phyloP scores from a whole-genome alignment of 2,888 invertebrate genomes.

The Poecilobothrus nobilitatus region DNA sequence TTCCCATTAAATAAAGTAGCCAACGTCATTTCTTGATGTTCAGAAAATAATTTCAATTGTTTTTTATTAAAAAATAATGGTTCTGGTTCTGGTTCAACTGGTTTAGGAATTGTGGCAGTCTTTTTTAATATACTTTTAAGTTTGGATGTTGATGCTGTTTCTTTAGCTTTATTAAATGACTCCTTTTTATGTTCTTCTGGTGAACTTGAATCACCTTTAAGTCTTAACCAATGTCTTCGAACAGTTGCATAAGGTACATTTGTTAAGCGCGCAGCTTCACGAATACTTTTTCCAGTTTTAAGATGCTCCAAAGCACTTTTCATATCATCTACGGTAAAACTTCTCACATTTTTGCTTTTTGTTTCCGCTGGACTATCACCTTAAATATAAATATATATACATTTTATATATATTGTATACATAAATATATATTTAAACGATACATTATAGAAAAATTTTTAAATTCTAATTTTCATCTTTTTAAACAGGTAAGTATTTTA shows the following conservation, averaged over 20 bases:
- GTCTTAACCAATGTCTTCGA: conserved; percentile 7
- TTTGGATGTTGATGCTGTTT: neutral
- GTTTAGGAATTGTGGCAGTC: neutral
- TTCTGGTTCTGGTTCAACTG: too few relatives aligned
- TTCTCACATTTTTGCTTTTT: neutral
- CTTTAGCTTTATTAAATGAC: neutral
- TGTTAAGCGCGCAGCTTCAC: neutral
- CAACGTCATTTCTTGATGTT: neutral
- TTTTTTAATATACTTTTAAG: neutral
- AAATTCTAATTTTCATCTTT: too few relatives aligned
- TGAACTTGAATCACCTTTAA: neutral
- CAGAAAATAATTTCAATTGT: neutral
- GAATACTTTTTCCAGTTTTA: neutral
- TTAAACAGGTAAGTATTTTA: too few relatives aligned
- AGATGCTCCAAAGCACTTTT: neutral
- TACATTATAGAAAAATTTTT: too few relatives aligned
- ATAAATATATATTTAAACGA: too few relatives aligned
- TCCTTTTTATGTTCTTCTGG: neutral
- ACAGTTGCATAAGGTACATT: conserved; percentile 9
- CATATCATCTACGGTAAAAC: neutral
- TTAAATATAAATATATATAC: too few relatives aligned
- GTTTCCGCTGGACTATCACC: too few relatives aligned
- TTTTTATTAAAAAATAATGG: neutral
- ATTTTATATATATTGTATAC: too few relatives aligned
- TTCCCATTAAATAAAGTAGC: neutral